Conservation (phyloP, 2,797 vertebrate genomes). For the Xiphophorus birchmanni region DNA sequence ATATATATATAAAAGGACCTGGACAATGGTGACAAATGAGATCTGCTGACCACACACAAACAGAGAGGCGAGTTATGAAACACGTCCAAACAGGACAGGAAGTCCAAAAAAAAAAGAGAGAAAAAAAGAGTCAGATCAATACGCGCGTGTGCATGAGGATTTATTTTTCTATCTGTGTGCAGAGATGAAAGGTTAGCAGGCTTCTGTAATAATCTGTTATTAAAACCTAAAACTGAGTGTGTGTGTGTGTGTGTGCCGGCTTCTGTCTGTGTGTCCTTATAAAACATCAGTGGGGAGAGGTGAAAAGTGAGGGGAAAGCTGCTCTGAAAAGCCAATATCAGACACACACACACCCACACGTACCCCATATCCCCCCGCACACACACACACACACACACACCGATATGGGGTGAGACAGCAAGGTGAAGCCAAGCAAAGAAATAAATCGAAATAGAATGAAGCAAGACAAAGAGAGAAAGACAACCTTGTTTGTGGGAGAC, state of each 20-base stretch:
- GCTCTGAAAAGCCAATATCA: slow-evolving; percentile 60
- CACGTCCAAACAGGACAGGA: slow-evolving; percentile 58
- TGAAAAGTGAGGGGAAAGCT: slow-evolving; percentile 58
- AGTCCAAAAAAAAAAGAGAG: background rate
- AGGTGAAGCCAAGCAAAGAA: slow-evolving; percentile 32
- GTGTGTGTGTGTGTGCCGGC: slow-evolving; percentile 17
- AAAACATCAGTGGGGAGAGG: slow-evolving; percentile 62
- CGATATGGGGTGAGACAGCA: slow-evolving; percentile 33
- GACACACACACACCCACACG: slow-evolving; percentile 5
- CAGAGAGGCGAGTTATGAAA: slow-evolving; percentile 55
- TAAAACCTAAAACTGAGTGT: slow-evolving; percentile 45
- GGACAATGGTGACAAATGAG: slow-evolving; percentile 64
- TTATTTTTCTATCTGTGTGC: slow-evolving; percentile 24
- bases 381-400: slow-evolving; percentile 7
- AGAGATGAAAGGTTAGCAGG: slow-evolving; percentile 59
- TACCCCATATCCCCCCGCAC: background rate
- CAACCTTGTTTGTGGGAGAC: slow-evolving; percentile 34
- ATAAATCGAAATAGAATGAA: slow-evolving; percentile 26
- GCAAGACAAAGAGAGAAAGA: slow-evolving; percentile 24
- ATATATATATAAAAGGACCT: slow-evolving; percentile 28
- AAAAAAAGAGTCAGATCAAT: slow-evolving; percentile 50
- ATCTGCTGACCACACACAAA: slow-evolving; percentile 65
- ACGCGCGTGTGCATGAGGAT: background rate
- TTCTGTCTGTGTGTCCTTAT: slow-evolving; percentile 33
- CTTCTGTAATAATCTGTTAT: slow-evolving; percentile 67